phyloP scores from a whole-genome alignment of 2,888 invertebrate genomes.

The Ichneumoninae sp. region DNA sequence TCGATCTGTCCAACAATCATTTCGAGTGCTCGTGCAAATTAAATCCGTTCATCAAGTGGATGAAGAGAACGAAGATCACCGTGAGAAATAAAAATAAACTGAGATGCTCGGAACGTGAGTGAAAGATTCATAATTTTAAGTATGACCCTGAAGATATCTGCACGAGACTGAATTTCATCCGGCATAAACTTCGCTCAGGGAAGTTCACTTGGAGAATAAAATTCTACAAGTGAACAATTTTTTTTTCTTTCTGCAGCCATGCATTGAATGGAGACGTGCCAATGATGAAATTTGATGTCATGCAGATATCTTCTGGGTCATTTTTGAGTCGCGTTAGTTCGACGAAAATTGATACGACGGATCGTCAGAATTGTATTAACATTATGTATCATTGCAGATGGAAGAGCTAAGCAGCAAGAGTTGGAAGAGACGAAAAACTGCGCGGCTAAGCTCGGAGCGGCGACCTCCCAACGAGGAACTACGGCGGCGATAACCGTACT shows the following conservation, averaged over 20 bases:
- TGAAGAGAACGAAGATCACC: conserved; percentile 87
- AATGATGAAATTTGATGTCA: no score
- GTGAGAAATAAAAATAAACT: conserved; percentile 87
- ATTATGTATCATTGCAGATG: conserved; percentile 58
- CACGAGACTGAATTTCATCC: no score
- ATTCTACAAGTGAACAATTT: no score
- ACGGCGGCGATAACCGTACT: conserved; percentile 76
- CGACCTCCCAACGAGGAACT: conserved; percentile 68
- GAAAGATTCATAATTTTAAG: conserved; percentile 2
- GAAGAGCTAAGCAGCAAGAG: neutral
- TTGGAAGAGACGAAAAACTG: conserved; percentile 78
- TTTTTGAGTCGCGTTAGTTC: no score
- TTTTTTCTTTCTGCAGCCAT: neutral
- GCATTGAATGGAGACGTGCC: no score
- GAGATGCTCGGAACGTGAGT: conserved; percentile 84
- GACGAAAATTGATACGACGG: neutral
- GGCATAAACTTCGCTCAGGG: no score
- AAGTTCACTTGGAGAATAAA: no score
- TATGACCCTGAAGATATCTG: no score
- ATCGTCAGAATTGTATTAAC: neutral
- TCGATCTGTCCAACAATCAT: conserved; percentile 89
- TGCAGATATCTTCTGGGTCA: no score
- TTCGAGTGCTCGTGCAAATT: conserved; percentile 89
- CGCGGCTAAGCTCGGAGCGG: conserved; percentile 65
- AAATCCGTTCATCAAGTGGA: conserved; percentile 88